These are phyloP conservation scores for Microplitis demolitor DNA, from an alignment of 1,140 invertebrate species.

Conservation along the genomic window DNA sequence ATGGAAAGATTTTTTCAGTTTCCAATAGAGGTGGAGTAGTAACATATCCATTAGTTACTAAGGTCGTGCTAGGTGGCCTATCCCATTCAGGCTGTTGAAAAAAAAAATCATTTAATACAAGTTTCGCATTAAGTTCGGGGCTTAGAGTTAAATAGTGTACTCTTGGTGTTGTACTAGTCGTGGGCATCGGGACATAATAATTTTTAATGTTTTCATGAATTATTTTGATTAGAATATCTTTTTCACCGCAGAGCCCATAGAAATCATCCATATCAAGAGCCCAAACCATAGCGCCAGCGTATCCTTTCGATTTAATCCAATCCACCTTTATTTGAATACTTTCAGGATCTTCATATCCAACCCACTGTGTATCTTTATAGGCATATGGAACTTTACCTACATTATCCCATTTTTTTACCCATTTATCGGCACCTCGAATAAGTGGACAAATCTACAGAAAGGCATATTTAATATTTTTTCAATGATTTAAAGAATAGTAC, in stretches of 20 bases:
- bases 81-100: constrained; percentile 71
- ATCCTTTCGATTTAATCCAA: constrained; percentile 79
- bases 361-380: constrained; percentile 88
- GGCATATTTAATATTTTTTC: neutral
- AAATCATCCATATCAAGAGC: constrained; percentile 89
- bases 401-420: constrained; percentile 84
- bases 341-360: constrained; percentile 84
- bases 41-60: constrained; percentile 52
- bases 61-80: constrained; percentile 68
- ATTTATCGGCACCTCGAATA: constrained; percentile 70
- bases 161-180: constrained; percentile 70
- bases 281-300: constrained; percentile 88
- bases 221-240: constrained; percentile 74
- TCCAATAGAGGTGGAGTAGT: constrained; percentile 36
- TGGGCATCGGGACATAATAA: constrained; percentile 75
- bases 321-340: constrained; percentile 88
- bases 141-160: constrained; percentile 52
- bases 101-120: neutral
- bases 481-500: neutral
- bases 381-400: constrained; percentile 82
- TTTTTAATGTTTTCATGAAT: constrained; percentile 74
- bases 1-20: constrained; percentile 39
- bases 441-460: constrained; percentile 74
- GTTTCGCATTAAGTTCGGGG: neutral
- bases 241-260: constrained; percentile 74